Percentiles rank a stretch among this genome's conserved stretches.
Conservation (phyloP, 2,113 vertebrate genomes). For the Cochlearius cochlearius region DNA sequence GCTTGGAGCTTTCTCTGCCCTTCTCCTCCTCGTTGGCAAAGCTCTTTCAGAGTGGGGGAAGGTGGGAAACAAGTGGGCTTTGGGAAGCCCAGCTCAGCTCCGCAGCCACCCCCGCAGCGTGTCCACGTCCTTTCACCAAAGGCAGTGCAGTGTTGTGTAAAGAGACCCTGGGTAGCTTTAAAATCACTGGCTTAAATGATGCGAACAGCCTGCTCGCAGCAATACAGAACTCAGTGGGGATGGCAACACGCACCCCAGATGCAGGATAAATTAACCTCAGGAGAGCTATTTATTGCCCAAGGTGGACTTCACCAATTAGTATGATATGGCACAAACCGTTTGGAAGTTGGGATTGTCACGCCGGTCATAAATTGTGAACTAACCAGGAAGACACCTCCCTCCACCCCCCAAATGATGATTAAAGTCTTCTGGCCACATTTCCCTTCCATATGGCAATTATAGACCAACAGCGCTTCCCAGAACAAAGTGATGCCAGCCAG, state of each 20-base stretch:
- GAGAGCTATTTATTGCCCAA: conserved; percentile 1
- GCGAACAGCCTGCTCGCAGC: background rate
- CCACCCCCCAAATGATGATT: background rate
- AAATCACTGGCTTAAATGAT: background rate
- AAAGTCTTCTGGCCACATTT: background rate
- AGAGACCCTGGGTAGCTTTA: background rate
- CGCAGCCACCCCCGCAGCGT: background rate
- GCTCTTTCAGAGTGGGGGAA: background rate
- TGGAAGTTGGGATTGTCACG: background rate
- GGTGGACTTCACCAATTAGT: background rate
- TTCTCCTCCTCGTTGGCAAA: background rate
- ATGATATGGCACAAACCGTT: background rate
- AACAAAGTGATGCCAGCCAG: background rate
- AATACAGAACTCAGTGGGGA: background rate
- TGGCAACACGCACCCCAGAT: background rate
- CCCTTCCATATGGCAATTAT: conserved; percentile 11
- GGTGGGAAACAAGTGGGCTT: background rate
- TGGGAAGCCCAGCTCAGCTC: background rate
- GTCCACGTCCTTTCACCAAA: background rate
- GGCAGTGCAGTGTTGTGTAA: background rate
- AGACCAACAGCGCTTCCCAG: background rate
- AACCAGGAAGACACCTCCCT: background rate
- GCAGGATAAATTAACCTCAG: background rate
- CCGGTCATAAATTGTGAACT: background rate
- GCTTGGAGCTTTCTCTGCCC: background rate